phyloP scores from a whole-genome alignment of 2,888 invertebrate genomes.

The Antheraea yamamai region DNA sequence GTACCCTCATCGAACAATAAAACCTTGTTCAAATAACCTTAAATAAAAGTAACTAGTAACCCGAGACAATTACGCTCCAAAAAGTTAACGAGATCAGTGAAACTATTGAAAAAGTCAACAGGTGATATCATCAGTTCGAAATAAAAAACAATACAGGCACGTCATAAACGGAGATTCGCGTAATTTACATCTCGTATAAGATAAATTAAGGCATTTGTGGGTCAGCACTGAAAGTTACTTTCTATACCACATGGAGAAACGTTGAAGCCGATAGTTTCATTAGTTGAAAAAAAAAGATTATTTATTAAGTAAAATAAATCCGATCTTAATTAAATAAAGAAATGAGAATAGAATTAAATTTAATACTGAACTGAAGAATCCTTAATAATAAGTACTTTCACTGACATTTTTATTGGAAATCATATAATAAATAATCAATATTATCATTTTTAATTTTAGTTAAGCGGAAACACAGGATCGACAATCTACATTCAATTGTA shows the following conservation, averaged over 20 bases:
- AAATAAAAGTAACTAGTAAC: background rate
- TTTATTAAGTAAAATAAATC: too few species aligned
- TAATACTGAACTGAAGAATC: too few species aligned
- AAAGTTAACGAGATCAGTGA: background rate
- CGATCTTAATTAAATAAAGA: too few species aligned
- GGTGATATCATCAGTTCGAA: background rate
- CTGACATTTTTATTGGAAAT: too few species aligned
- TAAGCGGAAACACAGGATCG: too few species aligned
- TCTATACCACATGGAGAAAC: background rate
- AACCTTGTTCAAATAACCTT: background rate
- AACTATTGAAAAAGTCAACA: background rate
- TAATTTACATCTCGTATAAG: conserved; percentile 29
- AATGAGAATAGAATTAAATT: too few species aligned
- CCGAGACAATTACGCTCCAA: background rate
- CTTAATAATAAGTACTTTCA: too few species aligned
- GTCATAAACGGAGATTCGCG: conserved; percentile 39
- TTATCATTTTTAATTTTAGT: too few species aligned
- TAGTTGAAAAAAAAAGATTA: background rate
- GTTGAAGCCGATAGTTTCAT: background rate
- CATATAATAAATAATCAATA: too few species aligned
- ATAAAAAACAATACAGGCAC: background rate
- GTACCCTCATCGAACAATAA: background rate
- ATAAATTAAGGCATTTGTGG: conserved; percentile 30
- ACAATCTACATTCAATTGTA: too few species aligned
- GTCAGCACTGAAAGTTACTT: conserved; percentile 12